Percentiles rank a stretch among this genome's conserved stretches.
phyloP scores from a whole-genome alignment of 1,140 invertebrate genomes.

The Drosophila lini region DNA sequence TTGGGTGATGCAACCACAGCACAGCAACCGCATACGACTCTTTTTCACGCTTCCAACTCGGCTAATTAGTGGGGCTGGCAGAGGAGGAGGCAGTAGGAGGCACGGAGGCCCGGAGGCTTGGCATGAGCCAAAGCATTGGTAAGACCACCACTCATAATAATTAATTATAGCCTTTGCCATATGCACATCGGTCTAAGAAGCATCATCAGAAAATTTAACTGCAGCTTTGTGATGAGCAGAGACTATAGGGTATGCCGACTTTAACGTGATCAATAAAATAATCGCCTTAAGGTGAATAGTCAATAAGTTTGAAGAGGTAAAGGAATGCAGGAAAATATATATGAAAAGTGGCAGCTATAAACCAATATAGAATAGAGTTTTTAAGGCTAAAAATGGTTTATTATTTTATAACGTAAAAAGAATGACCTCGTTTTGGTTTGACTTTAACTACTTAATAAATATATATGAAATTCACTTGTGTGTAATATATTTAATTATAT shows the following conservation, averaged over 20 bases:
- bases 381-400: neutral
- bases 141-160: conserved; percentile 60
- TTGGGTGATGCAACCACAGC: conserved; percentile 58
- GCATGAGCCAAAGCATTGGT: conserved; percentile 44
- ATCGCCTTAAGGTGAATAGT: neutral
- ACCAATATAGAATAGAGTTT: neutral
- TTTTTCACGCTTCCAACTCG: conserved; percentile 73
- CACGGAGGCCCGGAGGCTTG: conserved; percentile 22
- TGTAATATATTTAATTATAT: neutral
- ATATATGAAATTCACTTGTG: neutral
- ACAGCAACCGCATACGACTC: conserved; percentile 48
- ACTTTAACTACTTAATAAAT: neutral
- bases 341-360: neutral
- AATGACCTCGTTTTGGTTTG: neutral
- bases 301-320: neutral
- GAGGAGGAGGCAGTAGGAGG: conserved; percentile 18
- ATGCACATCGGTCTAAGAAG: conserved; percentile 44
- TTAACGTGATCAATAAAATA: conserved; percentile 7
- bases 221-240: conserved; percentile 11
- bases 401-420: neutral
- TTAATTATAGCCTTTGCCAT: conserved; percentile 66
- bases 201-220: conserved; percentile 34
- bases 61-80: conserved; percentile 62
- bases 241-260: conserved; percentile 9
- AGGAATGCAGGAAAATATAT: neutral